Evolutionary conservation across 2,113 vertebrate species (phyloP), one percentile per base, ranked within the genome.

Genomic region (Rutilus rutilus): DNA sequence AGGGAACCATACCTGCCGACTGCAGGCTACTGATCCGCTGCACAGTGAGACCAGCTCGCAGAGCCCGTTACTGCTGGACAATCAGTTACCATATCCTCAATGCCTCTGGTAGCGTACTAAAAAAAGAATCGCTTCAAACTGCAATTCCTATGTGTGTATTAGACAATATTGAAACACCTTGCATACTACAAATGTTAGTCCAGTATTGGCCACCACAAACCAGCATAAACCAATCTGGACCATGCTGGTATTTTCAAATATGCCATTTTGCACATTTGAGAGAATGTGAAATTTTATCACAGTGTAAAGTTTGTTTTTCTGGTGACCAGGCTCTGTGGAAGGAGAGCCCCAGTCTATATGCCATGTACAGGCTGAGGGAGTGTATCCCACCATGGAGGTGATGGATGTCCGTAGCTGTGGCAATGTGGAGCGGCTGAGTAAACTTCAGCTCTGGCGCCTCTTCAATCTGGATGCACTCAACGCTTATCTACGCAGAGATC

Each of bases 391-490:
- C 0, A 87, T 98, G 45, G 88, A 95, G 87, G 87, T 97, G 87
- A 71, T 91, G 7, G 96, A 97, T 17, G 93, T 88, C 12, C 94
- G 91, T 19, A 85, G 95, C 27, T 82, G 90, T 39, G 96, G 97
- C 69, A 94, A 94, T 0, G 87, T 93, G 0, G 79, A 89, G 0
- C 89, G 92, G 19, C 93, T 97, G 89, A 94, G 93, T 91, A 97
- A 94, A 78, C 47, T 88, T 36, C 94, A 94, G 23, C 93, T 99
- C 9, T 97, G 97, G 97, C 88, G 65, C 10, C 96, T 98, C 75
- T 95, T 99, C 77, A 96, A 96, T 82, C 89, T 99, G 90, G 94
- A 97, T n/a, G 87, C 21, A 5, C 88, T 99, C 86, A 99, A 99
- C 75, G 80, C 92, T 50, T 94, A 94, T 88, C 90, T 99, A 90